Evolutionary conservation across 2,888 invertebrate genomes (phyloP), one percentile per base, ranked within the genome.

Genomic region (Cheilosia vernalis): DNA sequence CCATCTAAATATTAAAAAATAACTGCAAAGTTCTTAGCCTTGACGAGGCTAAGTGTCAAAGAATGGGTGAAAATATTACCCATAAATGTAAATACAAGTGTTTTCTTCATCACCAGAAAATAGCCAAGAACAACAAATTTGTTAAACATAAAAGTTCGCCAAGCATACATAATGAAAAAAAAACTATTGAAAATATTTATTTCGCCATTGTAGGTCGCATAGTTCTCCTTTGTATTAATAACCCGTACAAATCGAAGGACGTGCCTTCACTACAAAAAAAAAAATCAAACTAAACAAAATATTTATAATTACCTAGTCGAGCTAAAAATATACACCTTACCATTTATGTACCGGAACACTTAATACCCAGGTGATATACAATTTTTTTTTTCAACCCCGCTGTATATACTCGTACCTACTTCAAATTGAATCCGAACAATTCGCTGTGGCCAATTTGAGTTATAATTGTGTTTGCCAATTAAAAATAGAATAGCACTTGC

Each of bases 301-400:
- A 55, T 61, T 73, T 67, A 78, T 67, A 83, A 72, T 56, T 42
- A n/a, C n/a, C n/a, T n/a, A 67, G 17, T 67, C 19, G 55, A 19
- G 47, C 72, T 78, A 77, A 51, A 74, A 79, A 80, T 85, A 80
- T 80, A 80, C 55, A 27, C 49, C 64, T 69, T 55, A 58, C 84
- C 84, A 80, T 85, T 76, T 85, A 85, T 80, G 84, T 76, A 76
- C 76, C 80, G 69, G 79, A 80, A 76, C 66, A 85, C 66, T 56
- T 76, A 85, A 85, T 70, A 85, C 84, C 76, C 80, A 85, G 84
- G 84, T 85, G 80, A 80, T 85, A 42, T 70, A 55, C 77, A 6
- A 6, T 27, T 70, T 40, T 53, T 66, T 56, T 37, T 0, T 66
- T 66, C 66, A 55, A 66, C 44, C 24, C 44, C 4, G 17, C 19